Base-by-base conservation (phyloP, 2,113 vertebrate species). In the Chloebia gouldiae region DNA sequence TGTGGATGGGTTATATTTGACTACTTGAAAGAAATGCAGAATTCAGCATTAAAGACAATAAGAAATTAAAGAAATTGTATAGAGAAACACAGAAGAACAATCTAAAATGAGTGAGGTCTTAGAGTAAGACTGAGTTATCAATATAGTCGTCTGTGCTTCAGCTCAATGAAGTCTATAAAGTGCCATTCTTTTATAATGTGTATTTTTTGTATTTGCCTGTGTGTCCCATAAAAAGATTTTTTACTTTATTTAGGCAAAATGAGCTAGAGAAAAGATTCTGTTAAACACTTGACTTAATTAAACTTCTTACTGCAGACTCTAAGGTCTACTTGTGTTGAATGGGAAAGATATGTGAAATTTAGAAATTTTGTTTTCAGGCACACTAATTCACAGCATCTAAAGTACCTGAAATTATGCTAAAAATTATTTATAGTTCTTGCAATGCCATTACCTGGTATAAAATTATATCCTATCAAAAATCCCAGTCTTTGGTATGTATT, bases 1-100 rank as follows among this genome's bases (percentile, higher is more conserved):
- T 88, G 49, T 73, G 61, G 87, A 91, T 91, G 77, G 7, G 3
- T 79, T 72, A 83, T 53, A 94, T 92, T 63, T 91, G 92, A 77
- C 45, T 84, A 70, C 40, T 90, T 95, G 37, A 86, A 97, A 93
- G 40, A 91, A 72, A 35, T 86, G 20, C 70, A 88, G 86, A 97
- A 96, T 81, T 92, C 95, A 86, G 45, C 39, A 50, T 82, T 88
- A 83, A 97, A 96, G 61, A 84, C 73, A 95, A 87, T 57, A n/a
- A 81, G 28, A 86, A 86, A 86, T 22, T 89, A 83, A 96, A 89
- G 19, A n/a, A 95, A 91, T 97, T 95, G 35, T 69, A 66, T 25
- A 75, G 39, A 68, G 33, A 59, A 89, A 88, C 59, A 97, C 31
- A 90, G 81, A 92, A 90, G 30, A 57, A 28, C 54, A 86, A 85